Conservation (phyloP, 92 coral and sea anemone species). For the Porites cylindrica region DNA sequence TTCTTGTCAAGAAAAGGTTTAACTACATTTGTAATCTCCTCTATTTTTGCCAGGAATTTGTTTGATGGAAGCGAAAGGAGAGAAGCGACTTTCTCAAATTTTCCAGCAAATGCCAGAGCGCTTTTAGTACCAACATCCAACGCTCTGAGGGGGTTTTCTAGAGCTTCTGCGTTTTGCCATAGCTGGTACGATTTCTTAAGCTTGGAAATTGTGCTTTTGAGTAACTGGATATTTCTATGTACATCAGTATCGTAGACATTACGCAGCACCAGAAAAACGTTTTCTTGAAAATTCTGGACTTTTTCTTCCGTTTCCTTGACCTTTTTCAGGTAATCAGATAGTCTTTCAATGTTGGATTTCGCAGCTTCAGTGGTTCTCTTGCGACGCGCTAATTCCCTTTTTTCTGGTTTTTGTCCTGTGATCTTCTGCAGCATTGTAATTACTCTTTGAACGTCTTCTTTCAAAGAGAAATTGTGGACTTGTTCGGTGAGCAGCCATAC, state of each 20-base stretch:
- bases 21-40: conserved; percentile 56
- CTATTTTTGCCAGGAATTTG: conserved; percentile 48
- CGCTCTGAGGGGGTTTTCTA: conserved; percentile 52
- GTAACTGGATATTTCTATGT: conserved; percentile 43
- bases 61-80: conserved; percentile 59
- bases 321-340: conserved; percentile 54
- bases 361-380: conserved; percentile 39
- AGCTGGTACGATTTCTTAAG: conserved; percentile 53
- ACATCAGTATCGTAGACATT: conserved; percentile 69
- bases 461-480: conserved; percentile 81
- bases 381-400: background rate
- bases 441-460: conserved; percentile 77
- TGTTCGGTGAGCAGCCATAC: conserved; percentile 74
- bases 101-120: conserved; percentile 62
- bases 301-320: conserved; percentile 46
- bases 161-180: conserved; percentile 54
- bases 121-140: conserved; percentile 54
- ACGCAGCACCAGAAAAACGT: conserved; percentile 60
- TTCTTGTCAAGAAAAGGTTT: conserved; percentile 64
- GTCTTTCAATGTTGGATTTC: conserved; percentile 36
- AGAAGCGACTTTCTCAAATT: conserved; percentile 35
- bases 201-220: conserved; percentile 58
- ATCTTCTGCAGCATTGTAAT: conserved; percentile 69
- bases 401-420: conserved; percentile 68
- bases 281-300: conserved; percentile 47